Evolutionary conservation across 2,888 invertebrate species (phyloP).

Genomic region (Augochlorella aurata): DNA sequence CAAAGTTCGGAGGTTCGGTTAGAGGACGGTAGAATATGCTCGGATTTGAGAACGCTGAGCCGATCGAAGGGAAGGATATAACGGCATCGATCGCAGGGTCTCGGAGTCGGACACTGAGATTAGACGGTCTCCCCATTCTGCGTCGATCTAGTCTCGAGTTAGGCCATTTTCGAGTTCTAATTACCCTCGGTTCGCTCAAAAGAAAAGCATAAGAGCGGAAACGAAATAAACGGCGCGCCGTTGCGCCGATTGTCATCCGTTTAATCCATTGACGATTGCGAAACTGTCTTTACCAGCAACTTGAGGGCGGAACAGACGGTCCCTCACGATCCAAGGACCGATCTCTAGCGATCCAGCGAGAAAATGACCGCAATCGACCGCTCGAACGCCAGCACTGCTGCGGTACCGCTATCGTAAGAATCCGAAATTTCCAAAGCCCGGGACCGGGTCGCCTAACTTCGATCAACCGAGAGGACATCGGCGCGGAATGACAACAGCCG

Average conservation of each 20-base stretch:
- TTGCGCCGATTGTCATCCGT: too few species aligned
- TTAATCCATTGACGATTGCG: too few species aligned
- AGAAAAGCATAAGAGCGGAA: not conserved
- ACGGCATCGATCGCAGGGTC: not conserved
- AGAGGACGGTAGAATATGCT: not conserved
- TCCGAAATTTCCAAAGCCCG: not conserved
- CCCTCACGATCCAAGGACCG: too few species aligned
- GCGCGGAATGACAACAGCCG: conserved; percentile 16
- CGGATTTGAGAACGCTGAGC: not conserved
- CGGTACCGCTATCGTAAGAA: not conserved
- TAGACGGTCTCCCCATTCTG: not conserved
- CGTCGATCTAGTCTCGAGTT: not conserved
- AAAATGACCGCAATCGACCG: not conserved
- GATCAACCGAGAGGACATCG: not conserved
- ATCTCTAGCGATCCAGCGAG: not conserved
- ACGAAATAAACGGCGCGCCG: not conserved
- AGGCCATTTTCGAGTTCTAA: not conserved
- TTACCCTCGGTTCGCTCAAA: not conserved
- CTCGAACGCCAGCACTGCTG: not conserved
- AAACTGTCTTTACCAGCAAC: not conserved
- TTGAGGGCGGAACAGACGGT: not conserved
- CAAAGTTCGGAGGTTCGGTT: too few species aligned
- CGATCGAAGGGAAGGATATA: not conserved
- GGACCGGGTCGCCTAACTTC: not conserved
- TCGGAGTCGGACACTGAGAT: not conserved